phyloP scores from a whole-genome alignment of 2,113 vertebrate genomes.

The Rhombomys opimus region DNA sequence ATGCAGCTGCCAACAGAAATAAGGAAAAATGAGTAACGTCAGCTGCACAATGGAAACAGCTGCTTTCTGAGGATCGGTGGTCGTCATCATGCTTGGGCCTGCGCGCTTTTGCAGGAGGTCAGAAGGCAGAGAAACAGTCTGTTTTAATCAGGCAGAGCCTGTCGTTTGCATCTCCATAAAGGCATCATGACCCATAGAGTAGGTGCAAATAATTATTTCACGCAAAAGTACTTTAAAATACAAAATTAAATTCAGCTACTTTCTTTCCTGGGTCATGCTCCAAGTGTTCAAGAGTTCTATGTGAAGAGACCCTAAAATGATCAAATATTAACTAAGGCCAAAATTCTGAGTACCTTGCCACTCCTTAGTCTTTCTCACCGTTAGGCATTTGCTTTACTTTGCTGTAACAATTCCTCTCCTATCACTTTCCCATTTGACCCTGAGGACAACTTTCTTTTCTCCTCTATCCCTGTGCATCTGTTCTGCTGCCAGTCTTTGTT shows the following conservation, averaged over 20 bases:
- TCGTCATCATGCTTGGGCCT: background rate
- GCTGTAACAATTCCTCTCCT: background rate
- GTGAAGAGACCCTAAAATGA: background rate
- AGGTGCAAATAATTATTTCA: background rate
- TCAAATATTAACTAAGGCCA: background rate
- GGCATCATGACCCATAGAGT: background rate
- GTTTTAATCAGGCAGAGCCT: background rate
- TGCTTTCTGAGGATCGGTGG: background rate
- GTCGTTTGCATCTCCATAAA: background rate
- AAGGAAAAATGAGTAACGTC: background rate
- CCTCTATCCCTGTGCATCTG: background rate
- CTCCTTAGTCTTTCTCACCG: background rate
- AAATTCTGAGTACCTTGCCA: background rate
- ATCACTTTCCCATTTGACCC: background rate
- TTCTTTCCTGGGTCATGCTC: background rate
- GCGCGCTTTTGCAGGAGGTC: background rate
- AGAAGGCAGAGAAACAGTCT: background rate
- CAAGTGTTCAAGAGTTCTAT: background rate
- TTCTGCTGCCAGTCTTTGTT: constrained; percentile 6
- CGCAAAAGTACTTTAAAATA: background rate
- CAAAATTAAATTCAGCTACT: background rate
- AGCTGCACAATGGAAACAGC: background rate
- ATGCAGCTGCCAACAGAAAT: background rate
- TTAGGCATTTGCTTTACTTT: background rate
- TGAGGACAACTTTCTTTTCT: background rate